These are phyloP conservation scores for Pantherophis guttatus DNA, from an alignment of 2,113 vertebrate genomes.

Conservation along the genomic window DNA sequence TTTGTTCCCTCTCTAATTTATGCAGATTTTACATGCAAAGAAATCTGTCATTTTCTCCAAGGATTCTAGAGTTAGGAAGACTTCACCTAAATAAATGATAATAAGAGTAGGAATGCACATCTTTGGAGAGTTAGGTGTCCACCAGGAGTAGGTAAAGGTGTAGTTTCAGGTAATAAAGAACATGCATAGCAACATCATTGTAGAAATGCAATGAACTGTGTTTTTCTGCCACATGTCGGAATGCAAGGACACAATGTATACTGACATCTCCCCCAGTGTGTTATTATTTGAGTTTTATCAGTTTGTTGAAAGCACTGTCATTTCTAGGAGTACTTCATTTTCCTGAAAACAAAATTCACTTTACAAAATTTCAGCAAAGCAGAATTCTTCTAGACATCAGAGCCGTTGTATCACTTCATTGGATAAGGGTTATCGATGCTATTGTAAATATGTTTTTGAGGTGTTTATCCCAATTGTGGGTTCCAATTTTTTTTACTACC, in stretches of 20 bases:
- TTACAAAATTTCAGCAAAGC: background rate
- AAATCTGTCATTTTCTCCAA: background rate
- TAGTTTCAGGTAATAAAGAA: background rate
- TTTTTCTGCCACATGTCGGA: background rate
- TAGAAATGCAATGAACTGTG: background rate
- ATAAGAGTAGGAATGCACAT: background rate
- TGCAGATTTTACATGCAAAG: background rate
- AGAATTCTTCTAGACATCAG: background rate
- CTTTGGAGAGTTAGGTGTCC: background rate
- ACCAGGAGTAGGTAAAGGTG: background rate
- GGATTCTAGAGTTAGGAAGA: background rate
- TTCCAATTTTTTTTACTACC: too few species aligned
- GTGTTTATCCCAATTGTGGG: background rate
- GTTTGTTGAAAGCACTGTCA: background rate
- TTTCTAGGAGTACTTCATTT: background rate
- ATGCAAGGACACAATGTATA: background rate
- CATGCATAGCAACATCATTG: background rate
- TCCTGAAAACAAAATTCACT: background rate
- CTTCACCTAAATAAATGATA: background rate
- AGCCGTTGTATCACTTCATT: background rate
- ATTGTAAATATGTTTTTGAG: background rate
- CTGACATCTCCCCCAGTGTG: background rate
- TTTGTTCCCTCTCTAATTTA: background rate
- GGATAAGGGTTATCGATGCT: background rate
- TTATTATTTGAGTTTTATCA: background rate